Conservation (phyloP, 2,113 vertebrate genomes). For the Serilophus lunatus region DNA sequence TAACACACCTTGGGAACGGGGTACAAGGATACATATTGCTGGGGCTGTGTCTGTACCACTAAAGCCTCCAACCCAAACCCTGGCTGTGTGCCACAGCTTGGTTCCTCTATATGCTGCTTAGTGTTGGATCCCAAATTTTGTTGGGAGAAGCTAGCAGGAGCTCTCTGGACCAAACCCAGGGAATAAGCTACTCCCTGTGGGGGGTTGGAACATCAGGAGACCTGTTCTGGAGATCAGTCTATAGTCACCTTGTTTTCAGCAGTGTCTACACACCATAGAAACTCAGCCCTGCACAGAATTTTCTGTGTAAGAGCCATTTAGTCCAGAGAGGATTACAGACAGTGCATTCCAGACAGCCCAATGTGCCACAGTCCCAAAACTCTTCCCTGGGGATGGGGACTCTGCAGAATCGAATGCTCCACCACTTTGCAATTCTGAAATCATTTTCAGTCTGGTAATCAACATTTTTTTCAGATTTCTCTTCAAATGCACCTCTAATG, state of each 20-base stretch:
- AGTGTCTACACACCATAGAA: neutral
- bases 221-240: neutral
- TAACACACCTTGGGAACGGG: fast-evolving
- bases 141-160: neutral
- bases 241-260: neutral
- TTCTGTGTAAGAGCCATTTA: neutral
- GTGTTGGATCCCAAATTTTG: neutral
- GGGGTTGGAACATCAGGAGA: neutral
- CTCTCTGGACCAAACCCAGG: neutral
- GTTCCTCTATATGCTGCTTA: neutral
- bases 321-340: neutral
- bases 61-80: neutral
- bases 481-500: constrained; percentile 33
- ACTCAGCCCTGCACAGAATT: neutral
- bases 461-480: neutral
- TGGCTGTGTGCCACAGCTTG: neutral
- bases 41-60: neutral
- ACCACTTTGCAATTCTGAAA: neutral
- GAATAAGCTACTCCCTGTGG: neutral
- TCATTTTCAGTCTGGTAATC: neutral
- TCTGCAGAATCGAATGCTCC: neutral
- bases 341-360: neutral
- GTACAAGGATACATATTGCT: neutral
- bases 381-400: neutral
- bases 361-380: neutral